Conservation (phyloP, 64 coral and sea anemone species). For the Stylophora pistillata region DNA sequence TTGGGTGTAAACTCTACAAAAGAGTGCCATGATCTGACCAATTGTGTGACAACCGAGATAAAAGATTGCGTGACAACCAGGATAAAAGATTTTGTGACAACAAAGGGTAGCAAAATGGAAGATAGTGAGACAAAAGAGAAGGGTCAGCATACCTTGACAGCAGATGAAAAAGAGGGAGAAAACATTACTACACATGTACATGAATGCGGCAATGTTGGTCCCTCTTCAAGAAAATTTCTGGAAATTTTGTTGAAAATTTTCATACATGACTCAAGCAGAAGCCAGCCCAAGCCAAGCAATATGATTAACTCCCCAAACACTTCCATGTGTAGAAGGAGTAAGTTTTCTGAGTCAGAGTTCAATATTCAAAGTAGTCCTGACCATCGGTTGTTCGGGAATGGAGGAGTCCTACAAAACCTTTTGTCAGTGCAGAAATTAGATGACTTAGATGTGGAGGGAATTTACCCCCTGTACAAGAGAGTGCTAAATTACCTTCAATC, state of each 20-base stretch:
- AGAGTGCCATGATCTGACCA: too few species aligned
- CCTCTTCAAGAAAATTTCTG: constrained; percentile 27
- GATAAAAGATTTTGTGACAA: neutral
- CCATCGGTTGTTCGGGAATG: constrained; percentile 39
- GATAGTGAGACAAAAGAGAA: neutral
- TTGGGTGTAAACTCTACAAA: neutral
- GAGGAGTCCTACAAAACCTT: constrained; percentile 69
- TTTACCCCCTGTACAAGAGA: constrained; percentile 51
- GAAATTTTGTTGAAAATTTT: constrained; percentile 72
- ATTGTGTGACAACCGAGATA: neutral
- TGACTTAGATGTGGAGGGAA: constrained; percentile 70
- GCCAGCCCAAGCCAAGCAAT: neutral
- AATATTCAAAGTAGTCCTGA: neutral
- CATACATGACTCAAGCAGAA: constrained; percentile 65
- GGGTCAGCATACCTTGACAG: too few species aligned
- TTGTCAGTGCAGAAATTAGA: constrained; percentile 70
- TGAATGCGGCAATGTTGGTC: constrained; percentile 23
- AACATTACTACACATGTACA: neutral
- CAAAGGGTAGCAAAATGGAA: neutral
- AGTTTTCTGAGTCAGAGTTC: constrained; percentile 4
- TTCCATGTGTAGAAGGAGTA: constrained; percentile 48
- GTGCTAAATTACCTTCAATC: constrained; percentile 41
- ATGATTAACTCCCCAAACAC: neutral
- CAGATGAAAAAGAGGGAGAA: neutral
- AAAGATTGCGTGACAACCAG: neutral